Evolutionary conservation across 2,797 vertebrate species (phyloP).

Genomic region (Prunella strophiata): DNA sequence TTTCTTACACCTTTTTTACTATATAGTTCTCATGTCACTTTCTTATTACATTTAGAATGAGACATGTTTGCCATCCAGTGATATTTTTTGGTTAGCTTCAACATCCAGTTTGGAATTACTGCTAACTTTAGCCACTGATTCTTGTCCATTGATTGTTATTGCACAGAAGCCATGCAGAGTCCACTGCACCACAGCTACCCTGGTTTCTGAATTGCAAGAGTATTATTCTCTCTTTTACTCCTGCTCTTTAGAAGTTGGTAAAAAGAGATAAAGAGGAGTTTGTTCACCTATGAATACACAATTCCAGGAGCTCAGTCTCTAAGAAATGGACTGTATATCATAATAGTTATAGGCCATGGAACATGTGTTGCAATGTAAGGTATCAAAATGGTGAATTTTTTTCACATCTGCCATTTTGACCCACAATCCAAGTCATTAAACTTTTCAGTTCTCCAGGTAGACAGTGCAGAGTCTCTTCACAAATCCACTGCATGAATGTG

Average conservation of each 20-base stretch:
- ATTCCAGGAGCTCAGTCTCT: not conserved
- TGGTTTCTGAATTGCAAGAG: not conserved
- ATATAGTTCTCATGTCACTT: not conserved
- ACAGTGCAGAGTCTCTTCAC: not conserved
- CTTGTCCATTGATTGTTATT: not conserved
- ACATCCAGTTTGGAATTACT: not conserved
- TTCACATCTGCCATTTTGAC: not conserved
- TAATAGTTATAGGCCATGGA: not conserved
- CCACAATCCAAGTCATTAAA: not conserved
- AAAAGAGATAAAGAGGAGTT: not conserved
- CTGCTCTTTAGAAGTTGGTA: not conserved
- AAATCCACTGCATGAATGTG: not conserved
- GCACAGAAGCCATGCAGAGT: not conserved
- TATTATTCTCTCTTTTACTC: not conserved
- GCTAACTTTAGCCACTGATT: not conserved
- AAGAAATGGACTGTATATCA: not conserved
- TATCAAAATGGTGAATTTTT: not conserved
- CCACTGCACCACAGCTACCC: not conserved
- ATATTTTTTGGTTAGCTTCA: not conserved
- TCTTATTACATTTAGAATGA: conserved; percentile 7
- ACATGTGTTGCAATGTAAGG: not conserved
- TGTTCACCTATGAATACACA: not conserved
- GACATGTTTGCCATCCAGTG: not conserved
- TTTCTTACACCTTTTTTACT: conserved; percentile 7
- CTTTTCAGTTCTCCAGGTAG: not conserved